Conservation (phyloP, 2,113 vertebrate genomes). For the Brachionichthys hirsutus region DNA sequence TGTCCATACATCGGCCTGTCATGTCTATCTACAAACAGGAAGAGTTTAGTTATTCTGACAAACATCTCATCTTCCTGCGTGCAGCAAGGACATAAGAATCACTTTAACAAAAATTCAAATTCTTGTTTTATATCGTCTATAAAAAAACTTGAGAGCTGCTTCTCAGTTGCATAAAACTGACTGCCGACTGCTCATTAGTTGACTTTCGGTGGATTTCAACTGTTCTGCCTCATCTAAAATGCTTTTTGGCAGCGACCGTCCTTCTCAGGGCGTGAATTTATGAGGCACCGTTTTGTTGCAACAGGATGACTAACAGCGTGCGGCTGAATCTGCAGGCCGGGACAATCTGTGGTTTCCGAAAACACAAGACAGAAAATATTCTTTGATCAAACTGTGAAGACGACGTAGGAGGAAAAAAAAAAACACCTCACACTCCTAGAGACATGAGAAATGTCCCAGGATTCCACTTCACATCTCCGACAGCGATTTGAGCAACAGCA, state of each 20-base stretch:
- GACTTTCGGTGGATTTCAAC: constrained; percentile 10
- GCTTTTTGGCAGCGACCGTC: constrained; percentile 4
- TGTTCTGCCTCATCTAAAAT: constrained; percentile 24
- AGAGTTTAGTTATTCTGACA: too few species aligned
- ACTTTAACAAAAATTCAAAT: too few species aligned
- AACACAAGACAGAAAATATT: constrained; percentile 6
- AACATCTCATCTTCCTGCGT: too few species aligned
- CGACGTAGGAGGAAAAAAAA: background rate
- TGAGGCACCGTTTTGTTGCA: constrained; percentile 4
- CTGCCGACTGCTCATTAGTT: background rate
- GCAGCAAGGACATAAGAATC: too few species aligned
- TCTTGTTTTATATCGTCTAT: too few species aligned
- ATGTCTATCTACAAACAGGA: too few species aligned
- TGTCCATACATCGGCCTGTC: too few species aligned
- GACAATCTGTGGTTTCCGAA: constrained; percentile 17
- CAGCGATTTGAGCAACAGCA: background rate
- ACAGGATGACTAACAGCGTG: constrained; percentile 7
- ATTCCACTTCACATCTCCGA: constrained; percentile 6
- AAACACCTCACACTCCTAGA: constrained; percentile 10
- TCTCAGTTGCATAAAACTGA: background rate
- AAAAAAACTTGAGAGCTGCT: too few species aligned
- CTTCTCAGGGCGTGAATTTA: constrained; percentile 3
- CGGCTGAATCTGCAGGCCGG: constrained; percentile 5
- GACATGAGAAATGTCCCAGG: constrained; percentile 16
- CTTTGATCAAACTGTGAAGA: constrained; percentile 16